These are phyloP conservation scores for Sebastolobus alascanus DNA, from an alignment of 2,797 vertebrate genomes.

Conservation along the genomic window DNA sequence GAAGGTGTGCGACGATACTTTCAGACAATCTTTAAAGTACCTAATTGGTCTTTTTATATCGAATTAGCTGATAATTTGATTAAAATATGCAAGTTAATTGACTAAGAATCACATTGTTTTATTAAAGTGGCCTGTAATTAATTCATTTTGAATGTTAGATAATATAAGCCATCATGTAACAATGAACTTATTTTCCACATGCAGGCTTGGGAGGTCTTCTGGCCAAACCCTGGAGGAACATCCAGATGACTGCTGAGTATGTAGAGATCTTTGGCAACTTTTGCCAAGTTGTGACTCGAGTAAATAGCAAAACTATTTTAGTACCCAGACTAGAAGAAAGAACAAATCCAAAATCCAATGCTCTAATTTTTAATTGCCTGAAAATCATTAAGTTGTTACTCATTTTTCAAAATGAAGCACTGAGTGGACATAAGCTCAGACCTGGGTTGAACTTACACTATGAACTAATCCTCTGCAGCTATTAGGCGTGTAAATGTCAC, in stretches of 20 bases:
- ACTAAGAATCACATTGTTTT: background rate
- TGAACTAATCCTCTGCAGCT: background rate
- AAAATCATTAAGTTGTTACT: too few species aligned
- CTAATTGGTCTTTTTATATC: background rate
- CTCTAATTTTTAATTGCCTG: too few species aligned
- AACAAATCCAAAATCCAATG: background rate
- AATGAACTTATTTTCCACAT: background rate
- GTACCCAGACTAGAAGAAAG: background rate
- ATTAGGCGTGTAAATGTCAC: background rate
- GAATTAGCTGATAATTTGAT: background rate
- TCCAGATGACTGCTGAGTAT: slow-evolving; percentile 68
- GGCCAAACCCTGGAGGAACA: slow-evolving; percentile 76
- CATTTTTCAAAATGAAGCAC: too few species aligned
- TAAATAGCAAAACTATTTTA: background rate
- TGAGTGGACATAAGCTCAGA: too few species aligned
- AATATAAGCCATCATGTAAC: background rate
- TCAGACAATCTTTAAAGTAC: background rate
- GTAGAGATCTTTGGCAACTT: slow-evolving; percentile 2
- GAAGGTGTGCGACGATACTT: slow-evolving; percentile 64
- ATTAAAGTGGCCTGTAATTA: background rate
- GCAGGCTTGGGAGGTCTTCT: slow-evolving; percentile 63
- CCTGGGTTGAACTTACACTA: too few species aligned
- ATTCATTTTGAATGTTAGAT: background rate
- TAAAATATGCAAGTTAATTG: background rate
- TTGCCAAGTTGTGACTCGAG: background rate